Percentiles rank a stretch among this genome's conserved stretches.
Conservation (phyloP, 1,140 invertebrate genomes). For the Orius insidiosus region DNA sequence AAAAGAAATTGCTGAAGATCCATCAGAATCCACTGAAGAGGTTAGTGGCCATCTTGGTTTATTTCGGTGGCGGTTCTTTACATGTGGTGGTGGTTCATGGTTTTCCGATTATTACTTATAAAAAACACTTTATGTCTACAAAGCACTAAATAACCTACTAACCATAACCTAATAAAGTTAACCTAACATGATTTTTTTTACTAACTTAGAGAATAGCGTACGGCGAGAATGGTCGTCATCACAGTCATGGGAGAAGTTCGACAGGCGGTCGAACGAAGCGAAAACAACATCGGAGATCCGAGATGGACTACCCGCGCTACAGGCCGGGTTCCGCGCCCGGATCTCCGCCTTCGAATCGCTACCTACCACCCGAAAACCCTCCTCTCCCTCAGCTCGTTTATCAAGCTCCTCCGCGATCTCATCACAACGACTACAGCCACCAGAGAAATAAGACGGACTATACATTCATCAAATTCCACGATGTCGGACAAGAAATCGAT, state of each 20-base stretch:
- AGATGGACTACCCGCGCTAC: conserved; percentile 4
- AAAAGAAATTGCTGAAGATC: too few species aligned
- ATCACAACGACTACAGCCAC: conserved; percentile 20
- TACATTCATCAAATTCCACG: conserved; percentile 58
- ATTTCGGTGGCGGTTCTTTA: too few species aligned
- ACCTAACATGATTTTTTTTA: too few species aligned
- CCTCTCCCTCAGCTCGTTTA: conserved; percentile 11
- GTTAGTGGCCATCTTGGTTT: too few species aligned
- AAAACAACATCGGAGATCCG: conserved; percentile 5
- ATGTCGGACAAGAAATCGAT: conserved; percentile 55
- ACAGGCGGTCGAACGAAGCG: not conserved
- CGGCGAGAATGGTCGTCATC: conserved; percentile 11
- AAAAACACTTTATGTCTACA: too few species aligned
- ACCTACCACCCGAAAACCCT: conserved; percentile 1
- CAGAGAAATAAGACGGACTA: conserved; percentile 40
- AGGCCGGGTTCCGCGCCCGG: not conserved
- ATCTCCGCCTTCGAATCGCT: not conserved
- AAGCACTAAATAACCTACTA: too few species aligned
- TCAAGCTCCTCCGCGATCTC: conserved; percentile 15
- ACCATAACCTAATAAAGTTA: too few species aligned
- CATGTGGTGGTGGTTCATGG: too few species aligned
- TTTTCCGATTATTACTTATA: too few species aligned
- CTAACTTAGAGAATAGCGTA: conserved; percentile 7
- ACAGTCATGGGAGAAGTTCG: not conserved
- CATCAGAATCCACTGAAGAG: too few species aligned